These are phyloP conservation scores for Brassicogethes aeneus DNA, from an alignment of 2,888 invertebrate genomes.

Conservation along the genomic window DNA sequence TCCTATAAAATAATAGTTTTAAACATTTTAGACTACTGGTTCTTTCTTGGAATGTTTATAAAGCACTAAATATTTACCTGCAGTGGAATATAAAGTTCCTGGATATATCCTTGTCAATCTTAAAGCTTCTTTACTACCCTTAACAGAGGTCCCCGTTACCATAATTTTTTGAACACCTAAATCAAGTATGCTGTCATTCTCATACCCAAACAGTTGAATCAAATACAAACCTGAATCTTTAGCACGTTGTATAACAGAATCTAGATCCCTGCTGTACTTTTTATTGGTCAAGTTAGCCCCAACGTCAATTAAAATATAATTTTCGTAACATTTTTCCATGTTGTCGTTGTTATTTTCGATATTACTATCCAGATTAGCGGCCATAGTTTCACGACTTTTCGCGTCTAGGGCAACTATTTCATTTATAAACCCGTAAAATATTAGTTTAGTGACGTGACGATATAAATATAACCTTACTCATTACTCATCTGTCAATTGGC, in stretches of 20 bases:
- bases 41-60: no score
- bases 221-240: slow-evolving; percentile 76
- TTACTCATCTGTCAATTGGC: slow-evolving; percentile 16
- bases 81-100: slow-evolving; percentile 82
- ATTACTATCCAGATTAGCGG: slow-evolving; percentile 8
- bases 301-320: slow-evolving; percentile 84
- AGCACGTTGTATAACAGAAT: slow-evolving; percentile 83
- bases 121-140: slow-evolving; percentile 83
- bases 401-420: no score
- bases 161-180: slow-evolving; percentile 88
- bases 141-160: slow-evolving; percentile 85
- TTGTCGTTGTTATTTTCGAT: slow-evolving; percentile 10
- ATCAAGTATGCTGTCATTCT: no score
- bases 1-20: slow-evolving; percentile 43
- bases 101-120: slow-evolving; percentile 84
- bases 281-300: slow-evolving; percentile 91
- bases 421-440: slow-evolving; percentile 4
- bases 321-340: slow-evolving; percentile 79
- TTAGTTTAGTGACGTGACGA: slow-evolving; percentile 5
- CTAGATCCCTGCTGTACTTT: slow-evolving; percentile 86
- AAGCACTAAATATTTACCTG: no score
- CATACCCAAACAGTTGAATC: no score
- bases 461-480: slow-evolving; percentile 18
- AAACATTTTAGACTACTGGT: no score
- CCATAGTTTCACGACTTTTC: slow-evolving; percentile 10